Evolutionary conservation across 2,797 vertebrate species (phyloP).

Genomic region (Neosilurus mollespiculum): DNA sequence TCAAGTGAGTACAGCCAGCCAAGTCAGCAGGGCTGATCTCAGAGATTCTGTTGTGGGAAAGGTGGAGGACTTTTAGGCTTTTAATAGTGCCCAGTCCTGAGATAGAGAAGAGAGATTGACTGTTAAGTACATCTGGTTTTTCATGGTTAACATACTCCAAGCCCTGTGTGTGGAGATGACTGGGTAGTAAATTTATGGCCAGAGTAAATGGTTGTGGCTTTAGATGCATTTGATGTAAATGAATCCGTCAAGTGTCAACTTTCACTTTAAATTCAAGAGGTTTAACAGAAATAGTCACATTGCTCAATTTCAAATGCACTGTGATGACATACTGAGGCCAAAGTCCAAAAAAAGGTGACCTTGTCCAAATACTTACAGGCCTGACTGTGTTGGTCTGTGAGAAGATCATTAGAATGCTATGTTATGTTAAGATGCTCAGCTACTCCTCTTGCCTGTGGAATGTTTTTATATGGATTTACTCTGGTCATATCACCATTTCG

Average conservation of each 20-base stretch:
- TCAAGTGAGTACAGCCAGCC: conserved; percentile 72
- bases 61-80: conserved; percentile 73
- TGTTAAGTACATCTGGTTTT: neutral
- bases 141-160: neutral
- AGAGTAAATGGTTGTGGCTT: neutral
- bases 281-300: too few relatives aligned
- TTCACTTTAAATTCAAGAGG: too few relatives aligned
- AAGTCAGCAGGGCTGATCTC: conserved; percentile 70
- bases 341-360: too few relatives aligned
- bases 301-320: too few relatives aligned
- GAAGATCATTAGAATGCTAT: neutral
- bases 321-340: too few relatives aligned
- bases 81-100: conserved; percentile 64
- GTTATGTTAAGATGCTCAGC: neutral
- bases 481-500: neutral
- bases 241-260: too few relatives aligned
- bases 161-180: neutral
- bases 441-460: neutral
- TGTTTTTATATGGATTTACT: neutral
- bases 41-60: conserved; percentile 81
- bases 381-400: neutral
- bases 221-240: neutral
- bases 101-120: neutral
- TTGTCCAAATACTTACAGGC: neutral
- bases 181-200: neutral